Percentiles rank a stretch among this genome's conserved stretches.
These are phyloP conservation scores for Trilocha varians DNA, from an alignment of 2,888 invertebrate genomes.

Conservation along the genomic window DNA sequence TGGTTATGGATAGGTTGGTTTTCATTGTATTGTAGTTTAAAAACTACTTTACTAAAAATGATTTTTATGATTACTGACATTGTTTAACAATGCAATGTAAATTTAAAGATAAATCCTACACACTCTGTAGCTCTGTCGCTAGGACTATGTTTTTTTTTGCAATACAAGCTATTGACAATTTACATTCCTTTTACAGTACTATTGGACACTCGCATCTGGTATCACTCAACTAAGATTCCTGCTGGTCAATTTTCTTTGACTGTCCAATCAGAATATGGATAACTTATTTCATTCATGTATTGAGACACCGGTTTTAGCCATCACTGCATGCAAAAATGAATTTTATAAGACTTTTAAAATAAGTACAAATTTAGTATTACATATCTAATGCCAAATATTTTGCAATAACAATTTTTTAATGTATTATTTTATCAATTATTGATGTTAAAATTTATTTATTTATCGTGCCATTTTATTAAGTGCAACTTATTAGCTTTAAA, in stretches of 20 bases:
- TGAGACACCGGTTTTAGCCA: constrained; percentile 46
- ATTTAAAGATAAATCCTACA: too few species aligned
- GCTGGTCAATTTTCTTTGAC: constrained; percentile 88
- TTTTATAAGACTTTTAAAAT: background rate
- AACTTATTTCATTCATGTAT: too few species aligned
- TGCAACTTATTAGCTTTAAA: constrained; percentile 40
- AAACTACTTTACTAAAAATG: too few species aligned
- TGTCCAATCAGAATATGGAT: constrained; percentile 92
- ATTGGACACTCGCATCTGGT: constrained; percentile 93
- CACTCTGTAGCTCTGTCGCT: too few species aligned
- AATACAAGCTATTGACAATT: constrained; percentile 13
- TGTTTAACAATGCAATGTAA: too few species aligned
- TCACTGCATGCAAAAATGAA: constrained; percentile 1
- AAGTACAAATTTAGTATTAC: constrained; percentile 47
- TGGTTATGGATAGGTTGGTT: too few species aligned
- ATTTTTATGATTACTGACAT: too few species aligned
- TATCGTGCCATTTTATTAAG: constrained; percentile 58
- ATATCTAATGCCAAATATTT: constrained; percentile 64
- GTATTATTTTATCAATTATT: too few species aligned
- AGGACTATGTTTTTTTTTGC: background rate
- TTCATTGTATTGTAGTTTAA: too few species aligned
- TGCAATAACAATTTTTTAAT: background rate
- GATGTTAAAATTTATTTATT: too few species aligned
- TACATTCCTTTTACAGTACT: constrained; percentile 75
- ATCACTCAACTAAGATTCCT: constrained; percentile 88